phyloP scores from a whole-genome alignment of 1,140 invertebrate genomes.

The Nasonia vitripennis region DNA sequence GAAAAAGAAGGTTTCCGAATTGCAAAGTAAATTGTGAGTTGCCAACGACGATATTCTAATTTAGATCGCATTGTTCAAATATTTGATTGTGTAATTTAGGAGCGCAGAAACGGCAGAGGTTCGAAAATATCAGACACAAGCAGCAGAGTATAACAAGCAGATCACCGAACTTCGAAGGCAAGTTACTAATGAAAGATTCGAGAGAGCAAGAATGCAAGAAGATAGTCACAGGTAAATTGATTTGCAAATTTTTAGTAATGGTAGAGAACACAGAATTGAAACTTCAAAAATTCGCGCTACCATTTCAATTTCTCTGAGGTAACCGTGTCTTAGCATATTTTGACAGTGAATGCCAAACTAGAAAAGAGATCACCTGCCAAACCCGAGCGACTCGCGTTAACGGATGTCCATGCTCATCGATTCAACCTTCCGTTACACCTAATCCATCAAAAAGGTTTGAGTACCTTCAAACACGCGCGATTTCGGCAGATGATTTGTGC shows the following conservation, averaged over 20 bases:
- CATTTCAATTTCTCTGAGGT: conserved; percentile 33
- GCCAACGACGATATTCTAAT: neutral
- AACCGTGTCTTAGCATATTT: conserved; percentile 35
- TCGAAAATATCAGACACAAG: conserved; percentile 76
- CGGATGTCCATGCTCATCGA: neutral
- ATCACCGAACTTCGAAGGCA: conserved; percentile 75
- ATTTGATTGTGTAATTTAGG: conserved; percentile 63
- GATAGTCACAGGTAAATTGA: conserved; percentile 54
- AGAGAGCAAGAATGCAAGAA: conserved; percentile 67
- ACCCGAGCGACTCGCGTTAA: neutral
- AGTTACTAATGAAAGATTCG: conserved; percentile 77
- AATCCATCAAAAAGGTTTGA: conserved; percentile 29
- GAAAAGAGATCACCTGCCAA: neutral
- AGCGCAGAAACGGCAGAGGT: conserved; percentile 72
- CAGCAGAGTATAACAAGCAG: conserved; percentile 76
- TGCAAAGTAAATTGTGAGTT: conserved; percentile 76
- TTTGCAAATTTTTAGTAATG: neutral
- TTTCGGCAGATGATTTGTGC: conserved; percentile 19
- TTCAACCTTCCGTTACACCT: neutral
- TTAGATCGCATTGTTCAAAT: conserved; percentile 7
- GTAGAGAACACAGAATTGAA: neutral
- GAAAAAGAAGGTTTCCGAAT: conserved; percentile 70
- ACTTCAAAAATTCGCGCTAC: neutral
- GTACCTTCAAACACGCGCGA: neutral
- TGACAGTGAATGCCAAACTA: conserved; percentile 22